phyloP scores from a whole-genome alignment of 1,140 invertebrate species.

The Aphidius gifuensis region DNA sequence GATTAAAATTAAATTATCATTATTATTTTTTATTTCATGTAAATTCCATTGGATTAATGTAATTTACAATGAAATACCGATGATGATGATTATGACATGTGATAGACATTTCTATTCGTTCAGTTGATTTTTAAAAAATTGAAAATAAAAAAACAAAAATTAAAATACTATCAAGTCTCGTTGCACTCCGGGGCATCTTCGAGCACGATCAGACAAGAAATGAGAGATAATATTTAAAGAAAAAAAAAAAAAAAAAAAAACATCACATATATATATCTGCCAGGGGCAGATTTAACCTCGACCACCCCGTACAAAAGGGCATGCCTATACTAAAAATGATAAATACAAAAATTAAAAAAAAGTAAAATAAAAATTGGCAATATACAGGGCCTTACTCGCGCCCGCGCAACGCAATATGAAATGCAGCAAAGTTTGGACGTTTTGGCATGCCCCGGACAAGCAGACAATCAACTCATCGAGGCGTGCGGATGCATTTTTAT shows the following conservation, averaged over 20 bases:
- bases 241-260: too few species aligned
- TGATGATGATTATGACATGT: constrained; percentile 2
- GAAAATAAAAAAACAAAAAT: too few species aligned
- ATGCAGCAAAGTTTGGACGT: constrained; percentile 54
- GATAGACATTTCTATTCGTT: constrained; percentile 15
- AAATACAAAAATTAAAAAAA: too few species aligned
- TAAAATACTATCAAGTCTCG: constrained; percentile 8
- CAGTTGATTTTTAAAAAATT: too few species aligned
- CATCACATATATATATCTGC: not conserved
- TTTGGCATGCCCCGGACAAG: constrained; percentile 55
- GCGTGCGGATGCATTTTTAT: constrained; percentile 57
- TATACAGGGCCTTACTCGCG: constrained; percentile 12
- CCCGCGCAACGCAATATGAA: constrained; percentile 53
- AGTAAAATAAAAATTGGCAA: too few species aligned
- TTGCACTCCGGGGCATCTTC: constrained; percentile 13
- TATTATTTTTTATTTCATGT: too few species aligned
- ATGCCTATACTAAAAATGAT: too few species aligned
- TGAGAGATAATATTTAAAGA: too few species aligned
- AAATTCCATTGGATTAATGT: not conserved
- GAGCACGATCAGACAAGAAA: not conserved
- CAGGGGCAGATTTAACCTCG: constrained; percentile 11
- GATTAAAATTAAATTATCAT: too few species aligned
- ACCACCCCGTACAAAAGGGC: constrained; percentile 6
- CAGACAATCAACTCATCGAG: constrained; percentile 58
- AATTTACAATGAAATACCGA: constrained; percentile 2